These are phyloP conservation scores for Pogoniulus pusillus DNA, from an alignment of 2,797 vertebrate species.

Conservation along the genomic window DNA sequence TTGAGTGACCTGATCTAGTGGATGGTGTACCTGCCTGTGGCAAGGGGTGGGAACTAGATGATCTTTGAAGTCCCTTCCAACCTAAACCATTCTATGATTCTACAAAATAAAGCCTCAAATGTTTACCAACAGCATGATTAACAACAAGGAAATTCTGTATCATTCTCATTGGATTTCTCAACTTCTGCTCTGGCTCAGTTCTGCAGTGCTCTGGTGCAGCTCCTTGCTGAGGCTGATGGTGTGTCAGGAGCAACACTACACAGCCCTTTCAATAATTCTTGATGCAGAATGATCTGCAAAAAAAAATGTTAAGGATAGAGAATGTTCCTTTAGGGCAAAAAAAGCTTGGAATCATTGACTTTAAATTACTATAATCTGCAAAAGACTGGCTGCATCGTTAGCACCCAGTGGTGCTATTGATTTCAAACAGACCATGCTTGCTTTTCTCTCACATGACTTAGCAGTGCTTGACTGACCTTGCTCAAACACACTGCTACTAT, in stretches of 20 bases:
- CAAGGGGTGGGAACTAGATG: no score
- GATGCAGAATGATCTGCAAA: background rate
- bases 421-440: background rate
- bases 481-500: background rate
- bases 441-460: background rate
- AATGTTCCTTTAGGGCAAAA: constrained; percentile 1
- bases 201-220: background rate
- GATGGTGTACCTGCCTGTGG: no score
- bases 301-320: background rate
- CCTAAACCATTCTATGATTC: no score
- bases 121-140: background rate
- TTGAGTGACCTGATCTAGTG: no score
- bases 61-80: no score
- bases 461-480: background rate
- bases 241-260: background rate
- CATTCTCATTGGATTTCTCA: background rate
- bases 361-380: constrained; percentile 17
- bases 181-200: background rate
- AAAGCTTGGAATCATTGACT: constrained; percentile 7
- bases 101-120: background rate
- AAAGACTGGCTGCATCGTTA: constrained; percentile 8
- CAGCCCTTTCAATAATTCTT: background rate
- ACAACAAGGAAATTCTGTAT: background rate
- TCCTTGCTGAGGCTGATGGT: background rate
- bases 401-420: background rate